Base-by-base conservation (phyloP, 1,140 invertebrate genomes). In the Vollenhovia emeryi region DNA sequence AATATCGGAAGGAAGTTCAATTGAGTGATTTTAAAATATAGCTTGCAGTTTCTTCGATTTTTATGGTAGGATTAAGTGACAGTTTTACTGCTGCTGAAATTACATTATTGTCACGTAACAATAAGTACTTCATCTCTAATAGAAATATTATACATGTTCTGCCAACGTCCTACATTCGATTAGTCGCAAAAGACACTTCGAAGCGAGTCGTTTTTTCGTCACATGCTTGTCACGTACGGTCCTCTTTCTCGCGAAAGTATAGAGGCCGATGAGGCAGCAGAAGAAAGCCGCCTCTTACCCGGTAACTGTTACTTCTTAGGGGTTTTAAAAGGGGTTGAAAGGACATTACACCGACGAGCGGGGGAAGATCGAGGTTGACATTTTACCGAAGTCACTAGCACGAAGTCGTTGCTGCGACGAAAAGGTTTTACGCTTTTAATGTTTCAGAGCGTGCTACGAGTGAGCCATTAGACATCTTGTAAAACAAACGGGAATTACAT, bases 301-400 rank as follows among this genome's bases (percentile, higher is more conserved):
- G 73, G 87, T 86, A 88, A 88, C 88, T 83, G 87, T 89, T 89
- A 89, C 84, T 88, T 85, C 76, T 89, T 86, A 89, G 73, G 64
- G 84, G 87, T 86, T 89, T 89, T 89, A 88, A 86, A 89, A 82
- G 84, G 88, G 78, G 76, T 88, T 85, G 75, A 83, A 88, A 89
- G 87, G 86, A 86, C 64, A 83, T 89, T 88, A 86, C 75, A 55
- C 74, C 71, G 62, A 82, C 57, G 69, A 55, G n/a, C 66, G 55
- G 55, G 57, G 79, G 45, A 78, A 86, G 71, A 55, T 78, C 52
- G 75, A 68, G 69, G 66, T 80, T 64, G 85, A 80, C 79, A 84
- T 86, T 84, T 73, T 84, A 74, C 78, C 48, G 30, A 82, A 68
- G 73, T 89, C 75, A 75, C 69, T 27, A 52, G 60, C 33, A 55